Conservation (phyloP, 2,888 invertebrate genomes). For the Deroplatys truncata region DNA sequence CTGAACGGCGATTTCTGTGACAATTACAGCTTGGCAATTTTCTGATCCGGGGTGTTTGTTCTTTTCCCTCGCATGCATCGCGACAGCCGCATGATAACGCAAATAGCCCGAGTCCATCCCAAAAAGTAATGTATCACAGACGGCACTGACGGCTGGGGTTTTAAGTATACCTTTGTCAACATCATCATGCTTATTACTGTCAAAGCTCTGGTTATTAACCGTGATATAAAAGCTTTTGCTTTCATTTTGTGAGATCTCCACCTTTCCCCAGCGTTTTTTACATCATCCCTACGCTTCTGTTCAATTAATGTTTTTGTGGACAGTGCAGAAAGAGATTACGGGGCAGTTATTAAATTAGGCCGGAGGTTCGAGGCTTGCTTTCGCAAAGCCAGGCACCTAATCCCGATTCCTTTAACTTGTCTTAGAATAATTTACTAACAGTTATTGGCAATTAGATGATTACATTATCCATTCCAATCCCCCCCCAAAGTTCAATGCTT, state of each 20-base stretch:
- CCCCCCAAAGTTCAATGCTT: too few relatives aligned
- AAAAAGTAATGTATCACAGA: neutral
- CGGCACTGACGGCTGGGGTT: neutral
- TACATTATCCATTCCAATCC: too few relatives aligned
- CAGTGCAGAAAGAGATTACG: neutral
- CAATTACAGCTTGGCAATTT: neutral
- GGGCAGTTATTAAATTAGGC: neutral
- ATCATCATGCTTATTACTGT: neutral
- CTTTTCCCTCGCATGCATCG: neutral
- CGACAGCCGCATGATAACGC: neutral
- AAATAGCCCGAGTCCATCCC: neutral
- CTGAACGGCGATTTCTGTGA: neutral
- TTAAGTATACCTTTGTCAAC: constrained; percentile 8
- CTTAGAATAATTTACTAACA: too few relatives aligned
- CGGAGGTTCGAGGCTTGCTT: neutral
- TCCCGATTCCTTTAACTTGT: too few relatives aligned
- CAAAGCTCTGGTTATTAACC: neutral
- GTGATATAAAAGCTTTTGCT: neutral
- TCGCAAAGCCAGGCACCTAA: too few relatives aligned
- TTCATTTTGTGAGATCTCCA: neutral
- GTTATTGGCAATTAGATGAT: too few relatives aligned
- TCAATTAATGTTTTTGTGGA: neutral
- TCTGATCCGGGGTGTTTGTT: neutral
- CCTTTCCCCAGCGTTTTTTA: neutral
- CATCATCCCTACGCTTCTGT: neutral